Percentiles rank a stretch among this genome's conserved stretches.
Evolutionary conservation across 2,888 invertebrate genomes (phyloP).

Genomic region (Euzetes globulus): DNA sequence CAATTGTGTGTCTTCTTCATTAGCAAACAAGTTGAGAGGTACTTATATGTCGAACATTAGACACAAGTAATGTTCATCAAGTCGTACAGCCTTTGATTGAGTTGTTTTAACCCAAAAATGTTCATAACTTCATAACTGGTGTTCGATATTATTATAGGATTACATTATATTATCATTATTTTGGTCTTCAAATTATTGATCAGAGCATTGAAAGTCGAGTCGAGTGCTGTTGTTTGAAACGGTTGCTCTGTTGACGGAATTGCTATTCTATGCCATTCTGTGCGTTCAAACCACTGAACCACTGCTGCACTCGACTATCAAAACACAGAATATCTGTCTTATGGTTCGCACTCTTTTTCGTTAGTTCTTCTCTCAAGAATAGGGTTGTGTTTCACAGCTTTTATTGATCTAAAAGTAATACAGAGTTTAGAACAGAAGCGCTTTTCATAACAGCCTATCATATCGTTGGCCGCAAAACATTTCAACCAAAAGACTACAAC

Average conservation of each 20-base stretch:
- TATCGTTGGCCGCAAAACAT: not conserved
- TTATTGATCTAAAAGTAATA: conserved; percentile 27
- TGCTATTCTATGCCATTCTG: conserved; percentile 7
- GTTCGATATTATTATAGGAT: not conserved
- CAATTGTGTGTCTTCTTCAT: no score
- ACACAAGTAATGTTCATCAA: not conserved
- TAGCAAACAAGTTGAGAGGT: no score
- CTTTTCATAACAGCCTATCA: not conserved
- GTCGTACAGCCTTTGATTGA: not conserved
- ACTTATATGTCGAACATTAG: no score
- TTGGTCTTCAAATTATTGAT: conserved; percentile 1
- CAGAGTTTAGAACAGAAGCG: not conserved
- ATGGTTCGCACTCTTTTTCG: conserved; percentile 2
- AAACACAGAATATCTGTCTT: not conserved
- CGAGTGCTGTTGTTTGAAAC: conserved; percentile 11
- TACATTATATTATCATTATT: conserved; percentile 6
- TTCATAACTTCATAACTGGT: not conserved
- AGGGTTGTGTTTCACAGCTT: conserved; percentile 22
- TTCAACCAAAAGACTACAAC: not conserved
- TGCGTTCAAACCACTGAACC: not conserved
- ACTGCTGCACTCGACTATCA: conserved; percentile 10
- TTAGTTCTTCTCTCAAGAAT: conserved; percentile 9
- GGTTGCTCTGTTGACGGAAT: conserved; percentile 17
- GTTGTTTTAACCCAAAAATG: not conserved
- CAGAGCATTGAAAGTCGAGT: not conserved